Percentiles rank a stretch among this genome's conserved stretches.
phyloP scores from a whole-genome alignment of 2,888 invertebrate species.

The Neoscelio sp. region DNA sequence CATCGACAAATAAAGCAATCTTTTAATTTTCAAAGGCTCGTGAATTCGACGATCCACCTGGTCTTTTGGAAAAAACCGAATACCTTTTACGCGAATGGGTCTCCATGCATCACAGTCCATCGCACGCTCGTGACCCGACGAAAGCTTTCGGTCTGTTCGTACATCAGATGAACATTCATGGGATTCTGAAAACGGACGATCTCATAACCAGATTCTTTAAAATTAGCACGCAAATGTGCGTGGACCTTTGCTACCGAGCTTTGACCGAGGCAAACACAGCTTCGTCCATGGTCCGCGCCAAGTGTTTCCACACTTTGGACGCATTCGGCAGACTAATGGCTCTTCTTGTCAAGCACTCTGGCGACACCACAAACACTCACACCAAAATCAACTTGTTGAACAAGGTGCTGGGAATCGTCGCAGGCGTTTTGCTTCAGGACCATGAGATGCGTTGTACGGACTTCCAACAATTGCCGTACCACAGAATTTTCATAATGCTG shows the following conservation, averaged over 20 bases:
- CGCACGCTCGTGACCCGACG: conserved; percentile 91
- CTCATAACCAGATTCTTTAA: conserved; percentile 98
- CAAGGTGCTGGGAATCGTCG: conserved; percentile 96
- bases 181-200: conserved; percentile 98
- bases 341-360: conserved; percentile 96
- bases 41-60: conserved; percentile 96
- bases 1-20: no score
- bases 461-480: conserved; percentile 99
- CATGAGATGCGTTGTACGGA: conserved; percentile 95
- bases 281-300: conserved; percentile 90
- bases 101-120: conserved; percentile 92
- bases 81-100: conserved; percentile 98
- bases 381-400: conserved; percentile 98
- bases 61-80: conserved; percentile 97
- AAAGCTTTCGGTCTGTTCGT: conserved; percentile 98
- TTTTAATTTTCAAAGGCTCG: conserved; percentile 88
- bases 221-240: conserved; percentile 97
- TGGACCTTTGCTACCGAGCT: conserved; percentile 95
- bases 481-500: conserved; percentile 97
- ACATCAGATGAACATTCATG: conserved; percentile 97
- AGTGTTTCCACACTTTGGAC: conserved; percentile 97
- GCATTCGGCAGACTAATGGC: conserved; percentile 97
- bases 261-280: conserved; percentile 89
- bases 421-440: conserved; percentile 97
- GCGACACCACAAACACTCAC: conserved; percentile 94